Evolutionary conservation across 2,797 vertebrate genomes (phyloP), one percentile per base, ranked within the genome.

Genomic region (Masticophis lateralis): DNA sequence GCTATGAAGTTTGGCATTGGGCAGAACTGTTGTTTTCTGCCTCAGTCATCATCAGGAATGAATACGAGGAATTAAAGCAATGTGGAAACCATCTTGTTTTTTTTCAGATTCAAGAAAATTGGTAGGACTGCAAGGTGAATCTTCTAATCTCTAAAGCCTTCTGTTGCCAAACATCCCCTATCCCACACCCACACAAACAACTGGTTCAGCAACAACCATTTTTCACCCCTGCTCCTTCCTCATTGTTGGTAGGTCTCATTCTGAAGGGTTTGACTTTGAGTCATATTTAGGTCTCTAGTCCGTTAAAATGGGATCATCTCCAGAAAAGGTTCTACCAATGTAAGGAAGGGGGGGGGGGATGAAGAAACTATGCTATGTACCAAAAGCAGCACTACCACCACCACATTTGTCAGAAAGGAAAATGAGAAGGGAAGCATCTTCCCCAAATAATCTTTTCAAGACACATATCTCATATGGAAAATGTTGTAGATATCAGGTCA

Each of bases 21-120:
- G 90, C 91, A 86, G 91, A 0, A 14, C 92, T 0, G 0, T 91
- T 20, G 0, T 32, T 10, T 1, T 14, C 79, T n/a, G 63, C 87
- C 94, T 96, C 96, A 97, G 94, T 96, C 96, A 96, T 56, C 22
- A 0, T 69, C 88, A 93, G 4, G 63, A 56, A 56, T 37, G 12
- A 87, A 92, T 47, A 57, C 1, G 1, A 94, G 87, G 91, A 61
- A 95, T 90, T 66, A 0, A 25, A 92, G 92, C 4, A 9, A 94
- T 1, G 43, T 92, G 94, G 95, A 94, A 95, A 87, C 66, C 93
- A 90, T 47, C n/a, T 0, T 0, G 7, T 91, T 87, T 95, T 3
- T 91, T 37, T 93, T 93, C 92, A 94, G 94, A 96, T 90, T 95
- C 91, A 89, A 55, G 55, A 43, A 14, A 61, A 43, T 59, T 91